These are phyloP conservation scores for Steinernema khuongi DNA, from an alignment of 1,140 invertebrate species.

Conservation along the genomic window DNA sequence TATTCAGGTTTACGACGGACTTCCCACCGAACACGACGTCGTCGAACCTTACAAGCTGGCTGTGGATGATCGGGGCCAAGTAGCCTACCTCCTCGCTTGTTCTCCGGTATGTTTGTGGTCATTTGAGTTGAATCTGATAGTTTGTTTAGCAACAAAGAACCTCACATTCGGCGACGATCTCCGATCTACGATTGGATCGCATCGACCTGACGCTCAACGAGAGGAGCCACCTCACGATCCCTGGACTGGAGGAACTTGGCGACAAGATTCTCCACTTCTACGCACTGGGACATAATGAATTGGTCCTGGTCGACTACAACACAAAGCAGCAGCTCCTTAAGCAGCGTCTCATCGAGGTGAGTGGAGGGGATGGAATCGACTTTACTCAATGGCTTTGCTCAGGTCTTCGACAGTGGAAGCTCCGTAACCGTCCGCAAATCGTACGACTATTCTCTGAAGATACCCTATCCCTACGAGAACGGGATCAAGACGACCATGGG, in stretches of 20 bases:
- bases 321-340: background rate
- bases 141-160: background rate
- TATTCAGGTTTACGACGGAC: conserved; percentile 1
- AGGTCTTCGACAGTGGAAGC: background rate
- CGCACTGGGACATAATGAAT: background rate
- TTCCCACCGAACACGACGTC: background rate
- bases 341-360: conserved; percentile 3
- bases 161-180: background rate
- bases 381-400: background rate
- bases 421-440: background rate
- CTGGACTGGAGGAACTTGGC: background rate
- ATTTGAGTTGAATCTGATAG: background rate
- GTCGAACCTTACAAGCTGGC: background rate
- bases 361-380: background rate
- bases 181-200: background rate
- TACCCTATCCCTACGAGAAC: background rate
- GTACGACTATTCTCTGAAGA: background rate
- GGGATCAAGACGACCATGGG: background rate
- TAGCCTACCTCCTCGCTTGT: background rate
- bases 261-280: conserved; percentile 2
- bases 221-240: background rate
- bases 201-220: background rate
- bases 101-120: background rate
- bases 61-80: background rate
- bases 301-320: conserved; percentile 2